Percentiles rank a stretch among this genome's conserved stretches.
Conservation (phyloP, 1,140 invertebrate species). For the Spodoptera frugiperda region DNA sequence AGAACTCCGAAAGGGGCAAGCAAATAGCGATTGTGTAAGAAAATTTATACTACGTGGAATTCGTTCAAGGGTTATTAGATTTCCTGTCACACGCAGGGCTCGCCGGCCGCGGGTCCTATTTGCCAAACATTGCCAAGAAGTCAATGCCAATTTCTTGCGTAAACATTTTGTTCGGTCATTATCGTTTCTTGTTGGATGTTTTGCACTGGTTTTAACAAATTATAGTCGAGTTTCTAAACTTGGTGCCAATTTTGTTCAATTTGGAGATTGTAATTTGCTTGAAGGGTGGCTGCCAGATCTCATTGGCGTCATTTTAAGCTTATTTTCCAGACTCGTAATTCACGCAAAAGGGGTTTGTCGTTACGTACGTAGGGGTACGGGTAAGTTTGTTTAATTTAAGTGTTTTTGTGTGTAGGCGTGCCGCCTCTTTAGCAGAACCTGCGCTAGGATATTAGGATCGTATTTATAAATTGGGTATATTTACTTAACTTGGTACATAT, state of each 20-base stretch:
- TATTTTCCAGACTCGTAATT: conserved; percentile 47
- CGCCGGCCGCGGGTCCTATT: conserved; percentile 68
- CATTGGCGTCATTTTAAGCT: conserved; percentile 49
- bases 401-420: conserved; percentile 36
- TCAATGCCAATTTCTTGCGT: conserved; percentile 74
- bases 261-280: conserved; percentile 44
- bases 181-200: conserved; percentile 64
- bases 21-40: conserved; percentile 65
- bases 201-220: conserved; percentile 51
- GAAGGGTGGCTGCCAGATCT: conserved; percentile 44
- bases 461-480: neutral
- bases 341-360: conserved; percentile 40
- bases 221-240: conserved; percentile 46
- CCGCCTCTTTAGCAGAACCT: conserved; percentile 1
- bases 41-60: conserved; percentile 67
- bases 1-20: conserved; percentile 53
- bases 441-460: conserved; percentile 23
- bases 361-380: conserved; percentile 13
- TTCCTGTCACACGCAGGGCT: conserved; percentile 75
- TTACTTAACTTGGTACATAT: neutral
- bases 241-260: conserved; percentile 47
- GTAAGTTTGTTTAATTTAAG: conserved; percentile 39
- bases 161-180: conserved; percentile 74
- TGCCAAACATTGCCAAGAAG: conserved; percentile 73
- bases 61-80: conserved; percentile 76